Conservation (phyloP, 2,888 invertebrate genomes). For the Nymphalis c-album region DNA sequence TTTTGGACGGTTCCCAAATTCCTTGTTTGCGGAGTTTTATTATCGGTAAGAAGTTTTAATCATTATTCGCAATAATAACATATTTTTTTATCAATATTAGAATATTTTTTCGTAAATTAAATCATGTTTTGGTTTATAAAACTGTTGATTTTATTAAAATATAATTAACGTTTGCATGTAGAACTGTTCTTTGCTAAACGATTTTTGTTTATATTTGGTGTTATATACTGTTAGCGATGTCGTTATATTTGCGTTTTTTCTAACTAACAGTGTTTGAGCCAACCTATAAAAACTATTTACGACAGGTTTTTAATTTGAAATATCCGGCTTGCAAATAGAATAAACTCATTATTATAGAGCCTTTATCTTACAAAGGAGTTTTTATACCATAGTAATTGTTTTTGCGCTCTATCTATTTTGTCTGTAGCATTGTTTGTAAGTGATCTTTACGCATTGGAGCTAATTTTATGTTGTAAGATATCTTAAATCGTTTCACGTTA, state of each 20-base stretch:
- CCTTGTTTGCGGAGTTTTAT: neutral
- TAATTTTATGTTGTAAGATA: too few relatives aligned
- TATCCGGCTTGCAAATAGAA: slow-evolving; percentile 17
- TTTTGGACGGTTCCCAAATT: neutral
- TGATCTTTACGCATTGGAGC: too few relatives aligned
- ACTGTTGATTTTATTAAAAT: too few relatives aligned
- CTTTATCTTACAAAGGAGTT: slow-evolving; percentile 17
- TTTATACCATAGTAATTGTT: neutral
- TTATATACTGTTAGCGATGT: neutral
- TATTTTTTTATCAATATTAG: neutral
- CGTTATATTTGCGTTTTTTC: neutral
- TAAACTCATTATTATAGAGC: slow-evolving; percentile 18
- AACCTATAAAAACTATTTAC: slow-evolving; percentile 16
- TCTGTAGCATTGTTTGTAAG: too few relatives aligned
- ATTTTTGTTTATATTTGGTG: too few relatives aligned
- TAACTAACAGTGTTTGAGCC: neutral
- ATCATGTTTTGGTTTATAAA: neutral
- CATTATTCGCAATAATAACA: neutral
- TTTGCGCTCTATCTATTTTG: slow-evolving; percentile 7
- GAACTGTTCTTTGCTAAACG: too few relatives aligned
- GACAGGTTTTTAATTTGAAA: slow-evolving; percentile 27
- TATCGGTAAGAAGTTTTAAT: slow-evolving; percentile 1
- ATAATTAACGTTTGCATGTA: too few relatives aligned
- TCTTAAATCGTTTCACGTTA: too few relatives aligned
- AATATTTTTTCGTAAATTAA: neutral